Conservation (phyloP, 2,797 vertebrate genomes). For the Falco columbarius region DNA sequence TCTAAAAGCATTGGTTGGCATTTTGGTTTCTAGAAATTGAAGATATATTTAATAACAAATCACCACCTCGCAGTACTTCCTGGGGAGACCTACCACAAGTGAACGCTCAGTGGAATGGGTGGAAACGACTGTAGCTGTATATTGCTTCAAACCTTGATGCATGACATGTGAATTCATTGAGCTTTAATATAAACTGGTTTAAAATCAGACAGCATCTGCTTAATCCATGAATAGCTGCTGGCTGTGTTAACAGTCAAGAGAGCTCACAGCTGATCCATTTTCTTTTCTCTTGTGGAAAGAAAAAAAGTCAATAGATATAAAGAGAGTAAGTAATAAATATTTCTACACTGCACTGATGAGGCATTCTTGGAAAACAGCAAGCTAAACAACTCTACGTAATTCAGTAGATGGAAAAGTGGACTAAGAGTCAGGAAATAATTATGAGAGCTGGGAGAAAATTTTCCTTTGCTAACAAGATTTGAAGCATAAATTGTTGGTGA, state of each 20-base stretch:
- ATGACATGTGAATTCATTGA: not conserved
- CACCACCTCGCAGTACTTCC: not conserved
- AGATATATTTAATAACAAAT: not conserved
- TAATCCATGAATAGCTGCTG: constrained; percentile 57
- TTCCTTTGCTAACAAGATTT: not conserved
- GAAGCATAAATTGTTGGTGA: not conserved
- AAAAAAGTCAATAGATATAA: constrained; percentile 47
- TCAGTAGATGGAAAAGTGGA: constrained; percentile 45
- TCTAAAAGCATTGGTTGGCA: not conserved
- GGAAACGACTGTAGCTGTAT: not conserved
- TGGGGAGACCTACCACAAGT: not conserved
- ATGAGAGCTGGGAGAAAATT: not conserved
- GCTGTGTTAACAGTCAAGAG: constrained; percentile 30
- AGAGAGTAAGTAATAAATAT: constrained; percentile 65
- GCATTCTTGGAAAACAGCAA: constrained; percentile 68
- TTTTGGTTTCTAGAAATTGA: not conserved
- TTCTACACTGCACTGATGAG: constrained; percentile 60
- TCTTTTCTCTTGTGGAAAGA: constrained; percentile 29
- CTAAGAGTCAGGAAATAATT: constrained; percentile 63
- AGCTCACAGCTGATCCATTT: constrained; percentile 61
- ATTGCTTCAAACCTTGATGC: not conserved
- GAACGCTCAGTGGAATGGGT: fast-evolving
- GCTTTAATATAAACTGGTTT: constrained; percentile 26
- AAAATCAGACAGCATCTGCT: constrained; percentile 50
- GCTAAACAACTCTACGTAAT: constrained; percentile 61